Evolutionary conservation across 2,888 invertebrate species (phyloP), one percentile per base, ranked within the genome.

Genomic region (Acronicta alni): DNA sequence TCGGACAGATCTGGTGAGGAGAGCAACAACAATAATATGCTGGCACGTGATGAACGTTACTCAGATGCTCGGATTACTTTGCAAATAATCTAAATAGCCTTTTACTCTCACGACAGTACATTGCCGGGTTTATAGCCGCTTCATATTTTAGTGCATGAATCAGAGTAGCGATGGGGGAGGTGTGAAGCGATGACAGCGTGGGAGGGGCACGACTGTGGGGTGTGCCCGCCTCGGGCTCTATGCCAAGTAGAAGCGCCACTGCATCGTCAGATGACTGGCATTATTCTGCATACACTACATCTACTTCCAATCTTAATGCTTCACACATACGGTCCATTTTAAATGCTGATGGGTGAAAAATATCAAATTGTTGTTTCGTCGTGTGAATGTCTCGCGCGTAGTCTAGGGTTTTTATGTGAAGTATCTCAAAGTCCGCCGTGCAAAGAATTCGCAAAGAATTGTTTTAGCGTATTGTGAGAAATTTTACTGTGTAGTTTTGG

Each of bases 201-300:
- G 88, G 87, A 75, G 84, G 84, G 83, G 85, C 82, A 75, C 77
- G 81, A 72, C 80, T 77, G 80, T 82, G 77, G 86, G 87, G 87
- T 86, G 87, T 82, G 86, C 85, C 83, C 77, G 82, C 82, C 82
- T 68, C 86, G 89, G 93, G 93, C 92, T 86, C 69, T 72, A 80
- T 88, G 93, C 93, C 93, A 93, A 92, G 81, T 83, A 86, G 82
- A 86, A 91, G 92, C 92, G 92, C 93, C 92, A 89, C 89, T 90
- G 90, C 91, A 90, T 75, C 84, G 85, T 84, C 83, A 83, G 81
- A 80, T 82, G 80, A 75, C 87, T 77, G 77, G 75, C 59, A 79
- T 77, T 79, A 72, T 75, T 68, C 59, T 78, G 74, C 83, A 68
- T 62, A 63, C 64, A 54, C 56, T 65, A 69, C 75, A 77, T 55